Conservation (phyloP, 2,113 vertebrate genomes). For the Platysteira castanea region DNA sequence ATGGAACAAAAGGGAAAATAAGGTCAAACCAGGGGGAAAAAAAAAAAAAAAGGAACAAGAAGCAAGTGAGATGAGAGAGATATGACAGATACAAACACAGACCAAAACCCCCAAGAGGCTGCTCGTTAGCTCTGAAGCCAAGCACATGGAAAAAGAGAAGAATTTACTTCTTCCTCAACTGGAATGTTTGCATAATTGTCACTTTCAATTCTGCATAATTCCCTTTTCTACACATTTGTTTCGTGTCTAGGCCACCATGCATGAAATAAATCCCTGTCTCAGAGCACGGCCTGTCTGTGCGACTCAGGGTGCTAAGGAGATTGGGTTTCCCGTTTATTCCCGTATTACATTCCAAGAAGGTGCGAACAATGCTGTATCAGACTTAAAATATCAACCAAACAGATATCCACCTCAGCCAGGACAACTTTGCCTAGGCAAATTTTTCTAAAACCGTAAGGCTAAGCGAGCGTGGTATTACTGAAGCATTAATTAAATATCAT, state of each 20-base stretch:
- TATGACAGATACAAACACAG: not conserved
- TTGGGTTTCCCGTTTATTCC: constrained; percentile 37
- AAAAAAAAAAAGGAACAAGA: not conserved
- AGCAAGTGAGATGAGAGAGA: not conserved
- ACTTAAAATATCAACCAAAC: not conserved
- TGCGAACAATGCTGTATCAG: constrained; percentile 38
- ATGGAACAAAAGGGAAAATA: constrained; percentile 56
- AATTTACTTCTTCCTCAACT: constrained; percentile 40
- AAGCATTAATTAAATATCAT: not conserved
- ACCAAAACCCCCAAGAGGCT: constrained; percentile 18
- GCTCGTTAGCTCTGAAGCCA: not conserved
- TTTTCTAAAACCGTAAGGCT: not conserved
- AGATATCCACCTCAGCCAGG: not conserved
- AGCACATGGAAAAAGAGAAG: constrained; percentile 42
- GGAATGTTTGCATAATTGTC: constrained; percentile 59
- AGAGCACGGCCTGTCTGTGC: not conserved
- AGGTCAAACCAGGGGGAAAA: not conserved
- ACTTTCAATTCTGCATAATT: constrained; percentile 55
- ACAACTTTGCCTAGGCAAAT: not conserved
- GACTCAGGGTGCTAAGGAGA: not conserved
- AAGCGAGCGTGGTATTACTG: not conserved
- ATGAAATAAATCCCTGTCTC: constrained; percentile 37
- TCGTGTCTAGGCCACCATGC: constrained; percentile 28
- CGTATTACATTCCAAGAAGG: constrained; percentile 31
- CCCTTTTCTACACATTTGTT: constrained; percentile 21